These are phyloP conservation scores for Holcopasites calliopsidis DNA, from an alignment of 1,140 invertebrate genomes.

Conservation along the genomic window DNA sequence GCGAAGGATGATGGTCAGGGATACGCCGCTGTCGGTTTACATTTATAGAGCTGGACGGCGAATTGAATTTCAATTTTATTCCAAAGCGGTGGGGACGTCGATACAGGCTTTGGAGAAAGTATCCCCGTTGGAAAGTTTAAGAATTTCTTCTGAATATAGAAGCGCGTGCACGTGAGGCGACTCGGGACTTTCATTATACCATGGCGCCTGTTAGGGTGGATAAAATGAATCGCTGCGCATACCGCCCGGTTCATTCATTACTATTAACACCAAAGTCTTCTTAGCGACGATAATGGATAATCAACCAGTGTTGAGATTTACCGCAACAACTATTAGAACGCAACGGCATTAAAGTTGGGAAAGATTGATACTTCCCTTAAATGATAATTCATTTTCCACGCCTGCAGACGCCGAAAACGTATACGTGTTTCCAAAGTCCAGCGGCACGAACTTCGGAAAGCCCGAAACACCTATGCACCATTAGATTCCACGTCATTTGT, in stretches of 20 bases:
- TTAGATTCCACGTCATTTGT: neutral
- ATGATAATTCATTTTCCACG: neutral
- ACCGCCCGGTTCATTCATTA: too few relatives aligned
- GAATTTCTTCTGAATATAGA: conserved; percentile 54
- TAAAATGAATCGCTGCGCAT: too few relatives aligned
- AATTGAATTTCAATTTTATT: conserved; percentile 63
- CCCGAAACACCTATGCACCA: neutral
- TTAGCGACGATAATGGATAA: too few relatives aligned
- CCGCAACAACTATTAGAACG: too few relatives aligned
- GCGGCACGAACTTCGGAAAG: neutral
- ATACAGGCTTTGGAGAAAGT: neutral
- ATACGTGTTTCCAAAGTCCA: neutral
- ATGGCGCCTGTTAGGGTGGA: neutral
- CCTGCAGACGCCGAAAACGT: neutral
- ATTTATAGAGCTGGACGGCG: conserved; percentile 46
- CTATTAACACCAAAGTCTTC: too few relatives aligned
- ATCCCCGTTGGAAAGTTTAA: conserved; percentile 27
- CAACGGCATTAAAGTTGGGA: neutral
- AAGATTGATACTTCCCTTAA: neutral
- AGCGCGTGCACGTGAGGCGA: conserved; percentile 45
- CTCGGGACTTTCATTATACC: conserved; percentile 13
- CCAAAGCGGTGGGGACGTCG: conserved; percentile 22
- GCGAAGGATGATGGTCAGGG: conserved; percentile 46
- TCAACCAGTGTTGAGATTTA: too few relatives aligned
- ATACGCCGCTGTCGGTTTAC: conserved; percentile 40